A percentile compares a stretch with the other conserved stretches of the same genome.
phyloP scores from a whole-genome alignment of 2,113 vertebrate genomes.

The Carassius auratus region DNA sequence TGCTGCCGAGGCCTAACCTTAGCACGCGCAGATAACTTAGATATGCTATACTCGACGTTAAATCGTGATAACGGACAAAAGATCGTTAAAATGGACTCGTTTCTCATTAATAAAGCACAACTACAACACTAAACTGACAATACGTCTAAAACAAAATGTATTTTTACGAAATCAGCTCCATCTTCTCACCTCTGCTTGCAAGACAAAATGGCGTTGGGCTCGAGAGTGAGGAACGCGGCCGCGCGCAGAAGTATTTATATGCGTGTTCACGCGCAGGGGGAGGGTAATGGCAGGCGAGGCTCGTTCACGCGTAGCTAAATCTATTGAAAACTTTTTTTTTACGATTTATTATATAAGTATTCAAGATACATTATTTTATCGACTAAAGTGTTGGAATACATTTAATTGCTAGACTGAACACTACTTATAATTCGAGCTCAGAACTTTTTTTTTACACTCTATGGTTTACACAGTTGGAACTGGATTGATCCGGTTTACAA shows the following conservation, averaged over 20 bases:
- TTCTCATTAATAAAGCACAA: not conserved
- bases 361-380: not conserved
- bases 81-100: not conserved
- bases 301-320: constrained; percentile 6
- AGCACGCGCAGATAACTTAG: not conserved
- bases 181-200: not conserved
- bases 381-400: not conserved
- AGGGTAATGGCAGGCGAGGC: not conserved
- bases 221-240: not conserved
- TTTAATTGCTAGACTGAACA: not conserved
- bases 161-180: not conserved
- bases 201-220: constrained; percentile 36
- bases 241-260: constrained; percentile 17
- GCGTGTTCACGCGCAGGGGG: constrained; percentile 6
- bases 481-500: not conserved
- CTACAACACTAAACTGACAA: not conserved
- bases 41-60: not conserved
- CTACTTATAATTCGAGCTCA: not conserved
- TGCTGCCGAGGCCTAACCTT: not conserved
- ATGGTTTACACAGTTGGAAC: not conserved
- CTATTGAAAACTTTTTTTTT: not conserved
- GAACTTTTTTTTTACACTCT: too few relatives aligned
- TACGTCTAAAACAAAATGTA: not conserved
- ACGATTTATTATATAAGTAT: not conserved
- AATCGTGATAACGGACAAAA: not conserved